These are phyloP conservation scores for Pipa parva DNA, from an alignment of 2,113 vertebrate species.

Conservation along the genomic window DNA sequence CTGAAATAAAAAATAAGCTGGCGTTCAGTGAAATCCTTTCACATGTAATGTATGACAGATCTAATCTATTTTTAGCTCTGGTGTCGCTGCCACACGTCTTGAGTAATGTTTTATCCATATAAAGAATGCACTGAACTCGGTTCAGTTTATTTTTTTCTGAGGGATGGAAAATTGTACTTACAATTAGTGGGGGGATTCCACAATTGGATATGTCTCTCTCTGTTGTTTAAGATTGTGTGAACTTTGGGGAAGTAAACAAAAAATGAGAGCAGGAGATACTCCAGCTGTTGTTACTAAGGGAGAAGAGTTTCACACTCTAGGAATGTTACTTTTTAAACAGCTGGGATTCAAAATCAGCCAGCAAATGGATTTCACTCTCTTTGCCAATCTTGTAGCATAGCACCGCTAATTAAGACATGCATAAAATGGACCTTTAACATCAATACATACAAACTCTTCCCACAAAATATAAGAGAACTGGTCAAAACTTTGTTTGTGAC, in stretches of 20 bases:
- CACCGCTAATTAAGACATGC: conserved; percentile 25
- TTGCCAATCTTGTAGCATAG: conserved; percentile 14
- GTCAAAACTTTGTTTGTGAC: not conserved
- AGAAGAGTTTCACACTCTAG: conserved; percentile 31
- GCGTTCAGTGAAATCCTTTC: conserved; percentile 13
- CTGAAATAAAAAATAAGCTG: conserved; percentile 18
- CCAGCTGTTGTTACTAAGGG: conserved; percentile 38
- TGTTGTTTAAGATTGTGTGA: conserved; percentile 17
- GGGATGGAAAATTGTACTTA: no score
- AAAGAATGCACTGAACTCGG: conserved; percentile 3
- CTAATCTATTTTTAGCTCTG: conserved; percentile 27
- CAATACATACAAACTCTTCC: not conserved
- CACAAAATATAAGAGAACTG: not conserved
- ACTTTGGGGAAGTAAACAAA: conserved; percentile 28
- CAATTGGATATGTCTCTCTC: not conserved
- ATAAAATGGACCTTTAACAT: conserved; percentile 4
- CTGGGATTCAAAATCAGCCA: conserved; percentile 34
- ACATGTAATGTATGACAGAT: conserved; percentile 32
- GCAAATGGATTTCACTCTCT: conserved; percentile 3
- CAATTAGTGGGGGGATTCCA: not conserved
- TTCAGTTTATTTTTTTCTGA: conserved; percentile 10
- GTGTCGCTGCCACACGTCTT: conserved; percentile 1
- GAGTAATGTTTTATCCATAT: conserved; percentile 11
- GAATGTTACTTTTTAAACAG: conserved; percentile 40
- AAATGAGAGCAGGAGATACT: conserved; percentile 15